A percentile compares a stretch with the other conserved stretches of the same genome.
These are phyloP conservation scores for Micromys minutus DNA, from an alignment of 2,113 vertebrate species.

Conservation along the genomic window DNA sequence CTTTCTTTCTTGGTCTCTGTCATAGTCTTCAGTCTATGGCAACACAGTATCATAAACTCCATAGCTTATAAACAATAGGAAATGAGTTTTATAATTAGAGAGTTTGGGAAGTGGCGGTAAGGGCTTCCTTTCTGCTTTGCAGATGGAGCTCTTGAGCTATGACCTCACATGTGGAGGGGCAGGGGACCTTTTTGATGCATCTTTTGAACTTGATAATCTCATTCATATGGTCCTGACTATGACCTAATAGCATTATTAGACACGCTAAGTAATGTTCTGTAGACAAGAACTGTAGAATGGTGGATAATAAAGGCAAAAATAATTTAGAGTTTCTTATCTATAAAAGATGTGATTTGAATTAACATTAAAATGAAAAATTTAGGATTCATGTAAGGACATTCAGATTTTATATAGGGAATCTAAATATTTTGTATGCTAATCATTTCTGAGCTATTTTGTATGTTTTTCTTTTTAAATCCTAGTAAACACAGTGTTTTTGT, in stretches of 20 bases:
- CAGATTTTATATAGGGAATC: constrained; percentile 45
- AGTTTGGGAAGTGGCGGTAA: background rate
- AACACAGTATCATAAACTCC: background rate
- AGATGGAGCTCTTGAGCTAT: background rate
- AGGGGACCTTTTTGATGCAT: background rate
- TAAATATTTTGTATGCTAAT: constrained; percentile 39
- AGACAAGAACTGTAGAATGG: background rate
- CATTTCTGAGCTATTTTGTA: constrained; percentile 37
- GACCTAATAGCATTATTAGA: background rate
- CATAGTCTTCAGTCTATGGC: background rate
- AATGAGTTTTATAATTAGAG: background rate
- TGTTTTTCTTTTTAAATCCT: constrained; percentile 28
- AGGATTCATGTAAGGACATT: background rate
- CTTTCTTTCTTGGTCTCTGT: background rate
- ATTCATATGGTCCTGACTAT: background rate
- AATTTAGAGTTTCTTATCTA: constrained; percentile 15
- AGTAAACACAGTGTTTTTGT: background rate
- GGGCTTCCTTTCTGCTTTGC: background rate
- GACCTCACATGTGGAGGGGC: background rate
- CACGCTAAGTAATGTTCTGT: background rate
- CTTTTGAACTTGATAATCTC: background rate
- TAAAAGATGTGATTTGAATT: background rate
- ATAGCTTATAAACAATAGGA: background rate
- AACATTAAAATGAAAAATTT: constrained; percentile 12
- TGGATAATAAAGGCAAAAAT: background rate